Evolutionary conservation across 2,113 vertebrate species (phyloP), one percentile per base, ranked within the genome.

Genomic region (Sialia sialis): DNA sequence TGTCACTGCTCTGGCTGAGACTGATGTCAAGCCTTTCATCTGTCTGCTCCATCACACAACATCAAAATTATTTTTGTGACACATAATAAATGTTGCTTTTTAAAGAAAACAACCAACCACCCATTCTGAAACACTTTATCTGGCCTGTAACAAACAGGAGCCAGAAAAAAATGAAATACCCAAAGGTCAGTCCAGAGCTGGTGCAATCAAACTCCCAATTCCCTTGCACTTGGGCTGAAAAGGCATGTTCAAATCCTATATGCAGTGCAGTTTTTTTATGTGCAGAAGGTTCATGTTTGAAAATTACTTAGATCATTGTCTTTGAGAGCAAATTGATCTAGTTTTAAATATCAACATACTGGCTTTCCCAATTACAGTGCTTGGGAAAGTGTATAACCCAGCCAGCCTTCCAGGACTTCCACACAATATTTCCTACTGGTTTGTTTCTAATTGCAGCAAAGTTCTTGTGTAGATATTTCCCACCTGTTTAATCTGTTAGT

Each of bases 111-210:
- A 54, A 64, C 30, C 46, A 79, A 2, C 16, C 54, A 74, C 9
- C 4, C 60, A 44, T 21, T 76, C 83, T 49, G 46, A 83, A 86
- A 89, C 34, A 43, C 32, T 16, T 84, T 64, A 84, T 13, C 32
- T 34, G 38, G 32, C n/a, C 91, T 70, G 38, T 55, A 81, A 56
- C 44, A 73, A 83, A 73, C 38, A 67, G 10, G 4, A 72, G 39
- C 9, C 1, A 0, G 20, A n/a, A 34, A 76, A 49, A 68, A 83
- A 13, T 11, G 0, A 84, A 86, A 74, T 55, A 51, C 4, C 7
- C 36, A 36, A 70, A 85, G 32, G 41, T 87, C 64, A 62, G 23
- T 23, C 23, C 49, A 13, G 9, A 41, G 8, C 7, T 18, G 22
- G 18, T 36, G 12, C 29, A 73, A 38, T 48, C 43, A 39, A 29